A percentile compares a stretch with the other conserved stretches of the same genome.
These are phyloP conservation scores for Cephus rjabovi DNA, from an alignment of 2,888 invertebrate species.

Conservation along the genomic window DNA sequence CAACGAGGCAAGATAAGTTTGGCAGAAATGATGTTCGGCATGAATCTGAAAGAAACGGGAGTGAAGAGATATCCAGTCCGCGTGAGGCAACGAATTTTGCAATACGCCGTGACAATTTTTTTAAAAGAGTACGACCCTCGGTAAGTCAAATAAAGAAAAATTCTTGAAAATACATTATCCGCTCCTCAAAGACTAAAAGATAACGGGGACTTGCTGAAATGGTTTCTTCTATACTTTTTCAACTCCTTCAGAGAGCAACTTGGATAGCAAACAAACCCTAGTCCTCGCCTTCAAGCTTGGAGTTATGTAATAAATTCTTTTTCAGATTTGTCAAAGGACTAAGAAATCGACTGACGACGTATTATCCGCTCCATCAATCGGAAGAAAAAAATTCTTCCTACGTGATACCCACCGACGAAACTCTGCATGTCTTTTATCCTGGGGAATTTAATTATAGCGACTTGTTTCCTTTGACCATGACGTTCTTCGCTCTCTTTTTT, in stretches of 20 bases:
- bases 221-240: constrained; percentile 10
- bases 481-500: constrained; percentile 87
- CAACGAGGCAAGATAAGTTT: constrained; percentile 87
- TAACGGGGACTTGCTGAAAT: constrained; percentile 5
- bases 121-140: constrained; percentile 82
- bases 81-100: constrained; percentile 85
- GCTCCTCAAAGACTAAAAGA: not conserved
- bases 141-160: constrained; percentile 67
- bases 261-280: not conserved
- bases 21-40: constrained; percentile 92
- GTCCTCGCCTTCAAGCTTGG: not conserved
- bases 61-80: constrained; percentile 89
- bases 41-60: constrained; percentile 91
- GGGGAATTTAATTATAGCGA: constrained; percentile 88
- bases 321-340: constrained; percentile 82
- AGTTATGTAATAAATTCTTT: constrained; percentile 40
- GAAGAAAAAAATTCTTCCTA: constrained; percentile 57
- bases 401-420: constrained; percentile 56
- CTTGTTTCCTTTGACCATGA: constrained; percentile 84
- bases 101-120: constrained; percentile 91
- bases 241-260: not conserved
- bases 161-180: constrained; percentile 3
- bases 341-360: constrained; percentile 74
- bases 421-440: constrained; percentile 87
- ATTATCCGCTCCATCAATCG: constrained; percentile 80